Conservation (phyloP, 2,113 vertebrate species). For the Aythya baeri region DNA sequence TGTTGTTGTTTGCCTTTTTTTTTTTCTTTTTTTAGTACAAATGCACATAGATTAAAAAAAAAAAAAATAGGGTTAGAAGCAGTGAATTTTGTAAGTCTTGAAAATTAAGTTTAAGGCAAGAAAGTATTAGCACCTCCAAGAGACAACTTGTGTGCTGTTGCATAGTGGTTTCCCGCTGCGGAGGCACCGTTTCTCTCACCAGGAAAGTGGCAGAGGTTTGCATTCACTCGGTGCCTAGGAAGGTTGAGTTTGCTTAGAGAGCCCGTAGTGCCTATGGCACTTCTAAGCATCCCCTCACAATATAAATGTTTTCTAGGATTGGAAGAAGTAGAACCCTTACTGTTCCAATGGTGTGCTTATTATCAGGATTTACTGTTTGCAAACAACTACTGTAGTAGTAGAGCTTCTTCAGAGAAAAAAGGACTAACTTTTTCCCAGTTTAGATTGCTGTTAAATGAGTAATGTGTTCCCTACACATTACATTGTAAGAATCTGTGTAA, state of each 20-base stretch:
- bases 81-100: neutral
- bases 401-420: neutral
- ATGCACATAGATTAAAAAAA: neutral
- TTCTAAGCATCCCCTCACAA: neutral
- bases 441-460: neutral
- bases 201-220: neutral
- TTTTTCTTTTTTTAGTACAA: too few relatives aligned
- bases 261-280: neutral
- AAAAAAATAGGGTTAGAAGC: neutral
- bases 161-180: neutral
- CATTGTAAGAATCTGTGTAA: neutral
- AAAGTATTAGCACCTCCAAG: neutral
- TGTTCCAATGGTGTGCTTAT: neutral
- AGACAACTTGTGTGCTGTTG: neutral
- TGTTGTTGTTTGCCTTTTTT: too few relatives aligned
- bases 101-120: neutral
- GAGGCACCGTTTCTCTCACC: neutral
- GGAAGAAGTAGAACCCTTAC: neutral
- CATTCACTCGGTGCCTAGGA: rapidly evolving
- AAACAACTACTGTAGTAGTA: neutral
- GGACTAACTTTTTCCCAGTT: neutral
- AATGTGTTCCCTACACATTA: neutral
- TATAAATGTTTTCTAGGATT: neutral
- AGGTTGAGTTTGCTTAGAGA: neutral
- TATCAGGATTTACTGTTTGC: neutral